Evolutionary conservation across 2,113 vertebrate genomes (phyloP), one percentile per base, ranked within the genome.

Genomic region (Catharus fuscescens): DNA sequence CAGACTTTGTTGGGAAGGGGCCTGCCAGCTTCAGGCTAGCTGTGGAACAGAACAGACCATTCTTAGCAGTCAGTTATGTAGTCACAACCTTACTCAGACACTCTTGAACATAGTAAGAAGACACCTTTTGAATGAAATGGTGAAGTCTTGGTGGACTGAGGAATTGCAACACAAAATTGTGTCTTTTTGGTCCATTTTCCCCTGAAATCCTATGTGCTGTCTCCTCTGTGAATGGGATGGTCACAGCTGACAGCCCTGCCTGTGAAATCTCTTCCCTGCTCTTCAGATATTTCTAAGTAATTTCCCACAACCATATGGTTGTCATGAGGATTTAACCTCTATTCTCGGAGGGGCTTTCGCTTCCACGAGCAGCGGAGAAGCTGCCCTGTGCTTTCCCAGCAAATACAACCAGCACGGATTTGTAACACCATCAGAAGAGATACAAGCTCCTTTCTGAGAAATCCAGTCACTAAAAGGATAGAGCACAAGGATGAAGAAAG

Each of bases 291-390:
- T 94, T 88, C 29, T 82, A 45, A 94, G 62, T 95, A 16, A 76
- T 84, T 86, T 86, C 72, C 72, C 83, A 54, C 65, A 60, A 29
- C 44, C 86, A 44, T 89, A 50, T 73, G 92, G 92, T 38, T 92
- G 89, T 94, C 88, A 36, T 47, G 92, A 92, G 86, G 69, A 71
- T 79, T 93, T 93, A 88, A 86, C 66, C 72, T 91, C 61, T 80
- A 0, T 53, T 84, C 65, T 91, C 48, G 2, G 52, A 7, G 70
- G 64, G 38, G 31, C 69, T 90, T 93, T 73, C 73, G 42, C 62
- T 95, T 82, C 91, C 60, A 52, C 1, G 9, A 59, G 66, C 31
- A 59, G 54, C 52, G 12, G 47, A 94, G 81, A 57, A 65, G 28
- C 80, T 57, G 54, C 88, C 31, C 15, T 59, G 25, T 53, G 24